A percentile compares a stretch with the other conserved stretches of the same genome.
These are phyloP conservation scores for Diabrotica undecimpunctata DNA, from an alignment of 1,140 invertebrate genomes.

Conservation along the genomic window DNA sequence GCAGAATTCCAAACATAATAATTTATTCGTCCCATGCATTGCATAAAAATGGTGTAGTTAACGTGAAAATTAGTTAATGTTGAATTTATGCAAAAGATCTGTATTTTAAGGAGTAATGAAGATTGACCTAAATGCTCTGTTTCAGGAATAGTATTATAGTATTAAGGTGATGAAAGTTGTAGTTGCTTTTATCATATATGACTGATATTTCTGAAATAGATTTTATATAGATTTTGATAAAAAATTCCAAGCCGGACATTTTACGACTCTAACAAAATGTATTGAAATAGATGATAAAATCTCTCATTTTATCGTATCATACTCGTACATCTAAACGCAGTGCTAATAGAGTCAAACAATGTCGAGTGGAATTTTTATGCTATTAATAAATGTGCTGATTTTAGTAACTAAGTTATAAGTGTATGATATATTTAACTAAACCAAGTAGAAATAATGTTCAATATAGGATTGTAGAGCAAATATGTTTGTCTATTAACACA, in stretches of 20 bases:
- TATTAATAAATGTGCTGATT: neutral
- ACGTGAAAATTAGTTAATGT: neutral
- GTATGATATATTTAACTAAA: constrained; percentile 1
- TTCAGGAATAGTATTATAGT: constrained; percentile 3
- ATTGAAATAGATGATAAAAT: no score
- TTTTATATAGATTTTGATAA: constrained; percentile 1
- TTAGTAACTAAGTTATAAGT: neutral
- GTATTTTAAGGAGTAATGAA: neutral
- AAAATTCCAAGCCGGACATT: neutral
- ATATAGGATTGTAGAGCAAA: neutral
- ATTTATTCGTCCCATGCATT: neutral
- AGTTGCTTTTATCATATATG: constrained; percentile 1
- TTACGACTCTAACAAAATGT: neutral
- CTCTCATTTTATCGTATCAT: neutral
- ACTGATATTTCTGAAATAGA: constrained; percentile 2
- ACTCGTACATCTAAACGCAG: neutral
- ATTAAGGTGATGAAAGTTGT: neutral
- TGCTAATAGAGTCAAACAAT: neutral
- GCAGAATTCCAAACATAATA: neutral
- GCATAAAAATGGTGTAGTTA: neutral
- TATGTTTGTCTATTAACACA: neutral
- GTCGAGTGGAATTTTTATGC: neutral
- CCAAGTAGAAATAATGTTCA: neutral
- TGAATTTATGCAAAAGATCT: neutral
- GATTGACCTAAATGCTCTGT: neutral